phyloP scores from a whole-genome alignment of 2,888 invertebrate genomes.

The Syritta pipiens region DNA sequence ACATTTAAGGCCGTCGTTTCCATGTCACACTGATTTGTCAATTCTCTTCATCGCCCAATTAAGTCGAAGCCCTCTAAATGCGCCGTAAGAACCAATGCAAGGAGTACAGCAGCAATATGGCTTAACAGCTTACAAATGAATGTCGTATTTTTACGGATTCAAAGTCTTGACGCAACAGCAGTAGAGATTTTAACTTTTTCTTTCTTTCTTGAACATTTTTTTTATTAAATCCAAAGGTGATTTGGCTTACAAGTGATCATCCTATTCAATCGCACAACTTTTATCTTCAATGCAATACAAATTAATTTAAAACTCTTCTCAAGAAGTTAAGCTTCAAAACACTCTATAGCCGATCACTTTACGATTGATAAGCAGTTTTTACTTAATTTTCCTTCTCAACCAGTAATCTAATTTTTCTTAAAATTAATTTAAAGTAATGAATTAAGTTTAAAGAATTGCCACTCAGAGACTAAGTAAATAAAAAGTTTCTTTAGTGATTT shows the following conservation, averaged over 20 bases:
- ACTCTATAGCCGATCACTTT: background rate
- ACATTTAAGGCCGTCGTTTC: too few species aligned
- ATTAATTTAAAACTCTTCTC: background rate
- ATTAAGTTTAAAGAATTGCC: slow-evolving; percentile 25
- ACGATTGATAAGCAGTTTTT: too few species aligned
- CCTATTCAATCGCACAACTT: slow-evolving; percentile 21
- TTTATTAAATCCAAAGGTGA: background rate
- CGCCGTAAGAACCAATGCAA: background rate
- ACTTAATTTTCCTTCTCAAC: too few species aligned
- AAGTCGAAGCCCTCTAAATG: background rate
- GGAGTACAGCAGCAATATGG: slow-evolving; percentile 1
- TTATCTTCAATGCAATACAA: background rate
- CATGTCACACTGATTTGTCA: too few species aligned
- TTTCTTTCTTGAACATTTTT: background rate
- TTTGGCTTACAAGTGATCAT: background rate
- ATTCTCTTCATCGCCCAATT: too few species aligned
- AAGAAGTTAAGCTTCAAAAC: slow-evolving; percentile 1
- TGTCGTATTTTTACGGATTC: slow-evolving; percentile 12
- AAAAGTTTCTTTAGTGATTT: slow-evolving; percentile 14
- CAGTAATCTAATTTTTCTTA: too few species aligned
- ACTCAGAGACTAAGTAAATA: slow-evolving; percentile 28
- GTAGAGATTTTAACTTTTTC: background rate
- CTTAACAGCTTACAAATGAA: slow-evolving; percentile 20
- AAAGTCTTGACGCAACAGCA: slow-evolving; percentile 8
- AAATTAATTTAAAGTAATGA: background rate